Percentiles rank a stretch among this genome's conserved stretches.
Conservation (phyloP, 1,140 invertebrate genomes). For the Paraescarpia echinospica region DNA sequence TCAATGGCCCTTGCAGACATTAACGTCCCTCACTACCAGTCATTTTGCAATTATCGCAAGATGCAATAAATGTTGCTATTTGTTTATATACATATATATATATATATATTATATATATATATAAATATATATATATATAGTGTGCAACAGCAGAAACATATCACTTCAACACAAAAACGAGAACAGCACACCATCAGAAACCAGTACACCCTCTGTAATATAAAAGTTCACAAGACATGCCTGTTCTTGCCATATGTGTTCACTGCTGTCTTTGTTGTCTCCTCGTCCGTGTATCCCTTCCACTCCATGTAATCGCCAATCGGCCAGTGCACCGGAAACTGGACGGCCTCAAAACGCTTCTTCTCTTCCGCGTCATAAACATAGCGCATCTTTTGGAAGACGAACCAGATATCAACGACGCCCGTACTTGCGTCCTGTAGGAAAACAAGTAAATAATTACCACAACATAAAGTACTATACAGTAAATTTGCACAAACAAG, state of each 20-base stretch:
- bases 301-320: conserved; percentile 78
- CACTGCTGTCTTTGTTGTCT: conserved; percentile 72
- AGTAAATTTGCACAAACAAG: too few relatives aligned
- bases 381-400: conserved; percentile 97
- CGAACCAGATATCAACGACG: conserved; percentile 65
- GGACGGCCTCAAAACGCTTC: conserved; percentile 76
- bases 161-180: too few relatives aligned
- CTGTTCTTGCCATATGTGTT: conserved; percentile 86
- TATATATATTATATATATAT: too few relatives aligned
- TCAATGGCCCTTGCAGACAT: too few relatives aligned
- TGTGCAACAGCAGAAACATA: too few relatives aligned
- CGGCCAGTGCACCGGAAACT: conserved; percentile 77
- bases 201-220: too few relatives aligned
- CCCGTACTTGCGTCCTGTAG: conserved; percentile 11
- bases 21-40: too few relatives aligned
- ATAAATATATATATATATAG: too few relatives aligned
- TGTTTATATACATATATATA: too few relatives aligned
- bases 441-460: conserved; percentile 18
- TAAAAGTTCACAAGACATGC: conserved; percentile 61
- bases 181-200: too few relatives aligned
- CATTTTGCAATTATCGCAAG: too few relatives aligned
- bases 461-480: conserved; percentile 5
- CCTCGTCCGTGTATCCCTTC: conserved; percentile 84
- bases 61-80: too few relatives aligned
- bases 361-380: conserved; percentile 76